phyloP scores from a whole-genome alignment of 2,113 vertebrate species.

The Polypterus senegalus region DNA sequence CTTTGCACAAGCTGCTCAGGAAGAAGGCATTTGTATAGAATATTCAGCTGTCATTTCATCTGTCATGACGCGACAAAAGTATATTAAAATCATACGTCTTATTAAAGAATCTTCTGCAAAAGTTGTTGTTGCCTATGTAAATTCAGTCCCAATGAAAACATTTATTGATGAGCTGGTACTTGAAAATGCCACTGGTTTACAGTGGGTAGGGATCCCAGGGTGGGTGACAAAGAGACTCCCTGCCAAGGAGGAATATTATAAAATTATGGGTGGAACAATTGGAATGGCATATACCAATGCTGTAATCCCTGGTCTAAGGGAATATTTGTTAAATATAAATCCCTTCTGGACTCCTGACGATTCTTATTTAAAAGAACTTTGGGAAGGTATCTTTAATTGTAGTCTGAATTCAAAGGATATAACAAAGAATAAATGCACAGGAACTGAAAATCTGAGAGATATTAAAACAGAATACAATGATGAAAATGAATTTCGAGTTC shows the following conservation, averaged over 20 bases:
- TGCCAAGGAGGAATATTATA: slow-evolving; percentile 16
- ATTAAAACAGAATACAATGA: slow-evolving; percentile 34
- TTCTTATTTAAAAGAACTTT: slow-evolving; percentile 19
- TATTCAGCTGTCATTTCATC: slow-evolving; percentile 14
- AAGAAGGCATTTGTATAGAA: slow-evolving; percentile 33
- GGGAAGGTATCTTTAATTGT: slow-evolving; percentile 31
- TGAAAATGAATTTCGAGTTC: slow-evolving; percentile 25
- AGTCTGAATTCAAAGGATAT: slow-evolving; percentile 22
- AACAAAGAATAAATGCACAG: slow-evolving; percentile 23
- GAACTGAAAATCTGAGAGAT: slow-evolving; percentile 30
- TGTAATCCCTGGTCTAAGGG: slow-evolving; percentile 25
- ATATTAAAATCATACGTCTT: not conserved
- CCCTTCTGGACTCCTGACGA: slow-evolving; percentile 27
- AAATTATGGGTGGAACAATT: slow-evolving; percentile 30
- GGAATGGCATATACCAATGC: slow-evolving; percentile 34
- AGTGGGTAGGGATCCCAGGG: slow-evolving; percentile 32
- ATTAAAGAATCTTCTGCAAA: slow-evolving; percentile 29
- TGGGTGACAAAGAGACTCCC: slow-evolving; percentile 31
- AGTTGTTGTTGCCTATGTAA: slow-evolving; percentile 32
- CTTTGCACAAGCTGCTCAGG: slow-evolving; percentile 21
- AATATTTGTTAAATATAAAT: slow-evolving; percentile 32
- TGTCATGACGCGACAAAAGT: not conserved
- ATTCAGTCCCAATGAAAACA: slow-evolving; percentile 1
- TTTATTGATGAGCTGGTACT: slow-evolving; percentile 19
- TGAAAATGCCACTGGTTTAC: slow-evolving; percentile 32